Evolutionary conservation across 2,113 vertebrate genomes (phyloP).

Genomic region (Pomatostomus ruficeps): DNA sequence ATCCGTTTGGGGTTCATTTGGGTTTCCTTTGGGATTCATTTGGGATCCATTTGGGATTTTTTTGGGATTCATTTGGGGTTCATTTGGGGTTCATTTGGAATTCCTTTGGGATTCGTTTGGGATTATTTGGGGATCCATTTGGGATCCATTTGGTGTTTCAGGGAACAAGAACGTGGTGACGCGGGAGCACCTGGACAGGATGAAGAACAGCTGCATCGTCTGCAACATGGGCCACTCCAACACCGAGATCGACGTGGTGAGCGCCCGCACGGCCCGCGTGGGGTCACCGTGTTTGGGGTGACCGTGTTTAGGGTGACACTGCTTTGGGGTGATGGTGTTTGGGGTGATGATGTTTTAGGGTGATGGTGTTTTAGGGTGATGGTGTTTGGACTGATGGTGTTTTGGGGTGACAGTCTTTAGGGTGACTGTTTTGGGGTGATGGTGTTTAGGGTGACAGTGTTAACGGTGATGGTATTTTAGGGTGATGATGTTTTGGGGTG

Average conservation of each 20-base stretch:
- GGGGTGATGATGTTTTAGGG: background rate
- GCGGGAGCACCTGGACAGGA: constrained; percentile 91
- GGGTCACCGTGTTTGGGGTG: rapidly evolving
- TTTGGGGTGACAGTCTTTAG: background rate
- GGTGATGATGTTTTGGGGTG: background rate
- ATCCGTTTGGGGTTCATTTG: no score
- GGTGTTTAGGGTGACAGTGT: no score
- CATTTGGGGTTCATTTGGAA: no score
- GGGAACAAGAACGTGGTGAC: constrained; percentile 98
- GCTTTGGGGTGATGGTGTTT: background rate
- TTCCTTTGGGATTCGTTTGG: rapidly evolving
- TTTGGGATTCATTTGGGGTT: no score
- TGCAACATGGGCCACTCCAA: constrained; percentile 99
- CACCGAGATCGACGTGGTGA: constrained; percentile 97
- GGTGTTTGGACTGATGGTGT: background rate
- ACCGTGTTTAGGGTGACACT: background rate
- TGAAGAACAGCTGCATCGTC: constrained; percentile 98
- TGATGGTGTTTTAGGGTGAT: background rate
- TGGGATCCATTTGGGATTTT: no score
- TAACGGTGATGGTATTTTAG: background rate
- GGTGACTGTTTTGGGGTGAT: background rate
- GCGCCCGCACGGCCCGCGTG: no score
- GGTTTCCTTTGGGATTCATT: no score
- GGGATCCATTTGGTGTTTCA: constrained; percentile 12
- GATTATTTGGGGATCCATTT: rapidly evolving